Conservation (phyloP, 2,797 vertebrate genomes). For the Sphaeramia orbicularis region DNA sequence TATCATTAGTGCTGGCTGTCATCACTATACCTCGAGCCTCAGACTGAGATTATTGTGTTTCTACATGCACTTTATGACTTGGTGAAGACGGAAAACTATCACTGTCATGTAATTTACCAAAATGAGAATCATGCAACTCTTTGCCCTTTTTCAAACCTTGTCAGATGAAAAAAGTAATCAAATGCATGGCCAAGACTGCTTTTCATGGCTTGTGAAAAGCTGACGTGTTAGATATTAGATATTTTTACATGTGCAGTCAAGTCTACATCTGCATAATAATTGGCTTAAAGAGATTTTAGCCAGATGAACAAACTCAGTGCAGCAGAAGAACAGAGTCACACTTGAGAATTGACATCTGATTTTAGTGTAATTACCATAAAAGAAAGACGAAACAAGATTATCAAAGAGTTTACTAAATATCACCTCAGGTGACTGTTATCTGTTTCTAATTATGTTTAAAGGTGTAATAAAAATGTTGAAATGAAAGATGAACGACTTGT, state of each 20-base stretch:
- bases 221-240: not conserved
- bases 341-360: slow-evolving; percentile 34
- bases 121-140: slow-evolving; percentile 11
- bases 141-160: slow-evolving; percentile 18
- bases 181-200: not conserved
- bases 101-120: slow-evolving; percentile 4
- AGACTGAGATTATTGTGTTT: slow-evolving; percentile 28
- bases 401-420: slow-evolving; percentile 69
- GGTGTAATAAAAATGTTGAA: slow-evolving; percentile 76
- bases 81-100: slow-evolving; percentile 19
- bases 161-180: not conserved
- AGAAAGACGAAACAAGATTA: slow-evolving; percentile 46
- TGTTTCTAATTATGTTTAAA: slow-evolving; percentile 79
- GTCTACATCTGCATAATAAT: not conserved
- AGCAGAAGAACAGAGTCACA: slow-evolving; percentile 15
- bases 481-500: slow-evolving; percentile 82
- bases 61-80: not conserved
- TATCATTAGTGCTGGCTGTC: slow-evolving; percentile 70
- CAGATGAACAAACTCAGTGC: slow-evolving; percentile 12
- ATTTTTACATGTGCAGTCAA: not conserved
- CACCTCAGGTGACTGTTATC: slow-evolving; percentile 75
- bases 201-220: slow-evolving; percentile 6
- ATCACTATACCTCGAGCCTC: slow-evolving; percentile 37
- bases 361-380: slow-evolving; percentile 53
- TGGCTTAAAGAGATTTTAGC: slow-evolving; percentile 6